Conservation (phyloP, 2,888 invertebrate genomes). For the Zootermopsis nevadensis region DNA sequence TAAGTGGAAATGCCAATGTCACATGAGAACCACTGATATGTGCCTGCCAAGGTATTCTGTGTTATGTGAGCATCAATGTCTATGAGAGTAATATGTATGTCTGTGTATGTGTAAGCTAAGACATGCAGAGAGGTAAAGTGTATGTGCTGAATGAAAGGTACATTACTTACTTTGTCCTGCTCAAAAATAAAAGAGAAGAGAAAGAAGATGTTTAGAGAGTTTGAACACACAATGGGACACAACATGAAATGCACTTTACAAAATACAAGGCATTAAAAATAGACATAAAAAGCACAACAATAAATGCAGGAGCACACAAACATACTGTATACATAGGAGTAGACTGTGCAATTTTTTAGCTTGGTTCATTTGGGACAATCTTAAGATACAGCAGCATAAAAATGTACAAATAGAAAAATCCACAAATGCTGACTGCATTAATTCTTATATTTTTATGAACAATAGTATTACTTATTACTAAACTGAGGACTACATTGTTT, state of each 20-base stretch:
- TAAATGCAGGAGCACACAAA: slow-evolving; percentile 32
- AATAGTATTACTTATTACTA: no score
- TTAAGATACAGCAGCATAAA: not conserved
- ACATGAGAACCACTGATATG: not conserved
- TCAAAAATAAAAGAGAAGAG: slow-evolving; percentile 55
- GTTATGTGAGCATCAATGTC: not conserved
- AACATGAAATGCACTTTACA: slow-evolving; percentile 44
- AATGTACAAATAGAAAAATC: no score
- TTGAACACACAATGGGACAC: slow-evolving; percentile 49
- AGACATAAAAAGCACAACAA: slow-evolving; percentile 39
- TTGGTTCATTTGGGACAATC: not conserved
- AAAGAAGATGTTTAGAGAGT: slow-evolving; percentile 54
- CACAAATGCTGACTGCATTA: no score
- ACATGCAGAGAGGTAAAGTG: not conserved
- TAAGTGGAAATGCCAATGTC: not conserved
- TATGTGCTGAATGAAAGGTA: slow-evolving; percentile 27
- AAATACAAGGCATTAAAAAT: slow-evolving; percentile 34
- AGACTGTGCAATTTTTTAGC: not conserved
- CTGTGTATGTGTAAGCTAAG: not conserved
- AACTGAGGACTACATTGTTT: no score
- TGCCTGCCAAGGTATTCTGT: not conserved
- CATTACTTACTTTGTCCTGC: slow-evolving; percentile 57
- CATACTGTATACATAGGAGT: not conserved
- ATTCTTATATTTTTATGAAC: no score
- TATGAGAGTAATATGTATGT: not conserved